Conservation (phyloP, 2,888 invertebrate species). For the Orchesella flavescens region DNA sequence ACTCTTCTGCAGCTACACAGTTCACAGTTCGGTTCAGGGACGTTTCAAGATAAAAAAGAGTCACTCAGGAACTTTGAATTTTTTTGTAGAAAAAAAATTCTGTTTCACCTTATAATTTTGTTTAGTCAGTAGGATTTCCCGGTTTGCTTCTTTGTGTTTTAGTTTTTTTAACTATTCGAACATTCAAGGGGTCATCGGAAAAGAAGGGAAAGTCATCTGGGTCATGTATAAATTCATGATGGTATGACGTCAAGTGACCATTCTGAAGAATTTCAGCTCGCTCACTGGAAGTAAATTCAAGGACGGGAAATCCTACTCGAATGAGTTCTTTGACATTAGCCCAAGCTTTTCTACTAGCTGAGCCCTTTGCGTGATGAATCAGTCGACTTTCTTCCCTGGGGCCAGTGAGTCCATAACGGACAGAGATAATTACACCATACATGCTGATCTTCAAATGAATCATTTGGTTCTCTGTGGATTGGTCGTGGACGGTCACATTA, state of each 20-base stretch:
- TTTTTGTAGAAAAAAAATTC: slow-evolving; percentile 30
- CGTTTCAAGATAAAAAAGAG: slow-evolving; percentile 60
- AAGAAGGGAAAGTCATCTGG: slow-evolving; percentile 92
- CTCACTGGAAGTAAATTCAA: slow-evolving; percentile 90
- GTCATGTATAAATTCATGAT: slow-evolving; percentile 93
- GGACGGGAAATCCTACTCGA: slow-evolving; percentile 83
- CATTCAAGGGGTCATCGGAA: slow-evolving; percentile 96
- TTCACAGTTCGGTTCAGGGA: slow-evolving; percentile 66
- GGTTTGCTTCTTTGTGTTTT: slow-evolving; percentile 57
- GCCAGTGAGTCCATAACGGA: slow-evolving; percentile 94
- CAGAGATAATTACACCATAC: slow-evolving; percentile 89
- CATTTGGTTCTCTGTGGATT: slow-evolving; percentile 72
- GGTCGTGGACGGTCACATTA: slow-evolving; percentile 92
- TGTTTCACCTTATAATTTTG: slow-evolving; percentile 16
- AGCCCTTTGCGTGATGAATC: slow-evolving; percentile 90
- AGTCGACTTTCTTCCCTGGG: slow-evolving; percentile 91
- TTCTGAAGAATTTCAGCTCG: slow-evolving; percentile 90
- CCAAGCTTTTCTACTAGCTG: slow-evolving; percentile 94
- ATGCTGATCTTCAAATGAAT: slow-evolving; percentile 89
- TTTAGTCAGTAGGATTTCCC: slow-evolving; percentile 17
- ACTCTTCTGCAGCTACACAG: slow-evolving; percentile 62
- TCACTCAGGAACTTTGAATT: slow-evolving; percentile 51
- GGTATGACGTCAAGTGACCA: slow-evolving; percentile 88
- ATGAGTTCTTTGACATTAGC: slow-evolving; percentile 90
- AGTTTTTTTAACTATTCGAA: slow-evolving; percentile 83